These are phyloP conservation scores for Aphelenchoides avenae DNA, from an alignment of 1,140 invertebrate species.

Conservation along the genomic window DNA sequence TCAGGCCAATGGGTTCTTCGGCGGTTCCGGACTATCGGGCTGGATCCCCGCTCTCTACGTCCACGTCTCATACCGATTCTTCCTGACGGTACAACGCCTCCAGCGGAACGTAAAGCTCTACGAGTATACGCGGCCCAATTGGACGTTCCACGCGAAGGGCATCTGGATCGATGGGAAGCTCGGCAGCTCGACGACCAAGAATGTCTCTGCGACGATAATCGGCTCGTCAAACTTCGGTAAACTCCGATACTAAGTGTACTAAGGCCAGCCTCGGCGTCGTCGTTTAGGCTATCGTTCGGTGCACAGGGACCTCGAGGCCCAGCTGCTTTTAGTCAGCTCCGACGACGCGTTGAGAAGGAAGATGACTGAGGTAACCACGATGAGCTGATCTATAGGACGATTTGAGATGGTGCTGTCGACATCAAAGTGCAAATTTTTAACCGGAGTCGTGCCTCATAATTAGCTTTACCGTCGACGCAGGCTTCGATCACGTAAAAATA, in stretches of 20 bases:
- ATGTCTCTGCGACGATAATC: conserved; percentile 76
- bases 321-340: conserved; percentile 78
- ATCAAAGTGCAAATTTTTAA: neutral
- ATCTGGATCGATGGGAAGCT: conserved; percentile 77
- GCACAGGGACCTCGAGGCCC: conserved; percentile 83
- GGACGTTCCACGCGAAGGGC: conserved; percentile 98
- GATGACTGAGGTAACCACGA: conserved; percentile 61
- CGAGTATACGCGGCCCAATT: conserved; percentile 77
- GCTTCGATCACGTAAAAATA: no score
- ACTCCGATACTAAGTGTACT: no score
- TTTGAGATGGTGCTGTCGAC: conserved; percentile 1
- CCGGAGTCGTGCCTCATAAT: no score
- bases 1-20: conserved; percentile 83
- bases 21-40: conserved; percentile 77
- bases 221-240: conserved; percentile 92
- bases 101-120: conserved; percentile 3
- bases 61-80: conserved; percentile 75
- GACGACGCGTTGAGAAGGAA: conserved; percentile 68
- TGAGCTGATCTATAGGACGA: conserved; percentile 3
- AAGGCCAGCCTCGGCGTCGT: no score
- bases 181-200: conserved; percentile 61
- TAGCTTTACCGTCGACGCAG: no score
- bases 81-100: conserved; percentile 65
- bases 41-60: conserved; percentile 87
- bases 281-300: conserved; percentile 71